Percentiles rank a stretch among this genome's conserved stretches.
These are phyloP conservation scores for Xiphorhynchus elegans DNA, from an alignment of 2,113 vertebrate species.

Conservation along the genomic window DNA sequence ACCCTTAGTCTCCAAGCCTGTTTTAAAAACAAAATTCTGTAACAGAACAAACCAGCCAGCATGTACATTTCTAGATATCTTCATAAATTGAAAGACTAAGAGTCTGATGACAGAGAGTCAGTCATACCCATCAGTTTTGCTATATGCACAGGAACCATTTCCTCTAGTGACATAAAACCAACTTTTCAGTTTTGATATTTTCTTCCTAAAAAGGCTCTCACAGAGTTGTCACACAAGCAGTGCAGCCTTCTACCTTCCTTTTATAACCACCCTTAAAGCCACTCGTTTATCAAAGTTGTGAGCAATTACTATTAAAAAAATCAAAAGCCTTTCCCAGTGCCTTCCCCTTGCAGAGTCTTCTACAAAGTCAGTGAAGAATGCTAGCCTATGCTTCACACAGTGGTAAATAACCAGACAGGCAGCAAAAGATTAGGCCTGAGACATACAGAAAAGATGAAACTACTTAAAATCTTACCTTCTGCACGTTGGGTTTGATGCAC, in stretches of 20 bases:
- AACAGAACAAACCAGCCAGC: neutral
- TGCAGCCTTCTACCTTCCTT: neutral
- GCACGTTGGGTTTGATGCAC: slow-evolving; percentile 94
- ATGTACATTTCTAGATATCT: neutral
- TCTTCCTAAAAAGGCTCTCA: neutral
- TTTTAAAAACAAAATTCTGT: neutral
- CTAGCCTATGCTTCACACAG: neutral
- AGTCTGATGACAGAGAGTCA: neutral
- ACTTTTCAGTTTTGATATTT: neutral
- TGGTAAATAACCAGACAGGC: neutral
- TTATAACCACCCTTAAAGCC: neutral
- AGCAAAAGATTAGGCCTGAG: neutral
- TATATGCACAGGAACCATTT: neutral
- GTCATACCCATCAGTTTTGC: neutral
- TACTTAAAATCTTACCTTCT: slow-evolving; percentile 84
- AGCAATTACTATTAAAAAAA: neutral
- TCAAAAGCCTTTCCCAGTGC: neutral
- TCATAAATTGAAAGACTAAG: neutral
- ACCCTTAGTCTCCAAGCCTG: neutral
- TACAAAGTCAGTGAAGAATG: neutral
- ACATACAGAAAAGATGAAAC: fast-evolving
- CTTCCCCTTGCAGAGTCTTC: neutral
- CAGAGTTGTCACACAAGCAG: neutral
- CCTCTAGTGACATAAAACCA: neutral
- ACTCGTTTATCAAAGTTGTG: neutral